Conservation (phyloP, 2,113 vertebrate genomes). For the Nerophis lumbriciformis region DNA sequence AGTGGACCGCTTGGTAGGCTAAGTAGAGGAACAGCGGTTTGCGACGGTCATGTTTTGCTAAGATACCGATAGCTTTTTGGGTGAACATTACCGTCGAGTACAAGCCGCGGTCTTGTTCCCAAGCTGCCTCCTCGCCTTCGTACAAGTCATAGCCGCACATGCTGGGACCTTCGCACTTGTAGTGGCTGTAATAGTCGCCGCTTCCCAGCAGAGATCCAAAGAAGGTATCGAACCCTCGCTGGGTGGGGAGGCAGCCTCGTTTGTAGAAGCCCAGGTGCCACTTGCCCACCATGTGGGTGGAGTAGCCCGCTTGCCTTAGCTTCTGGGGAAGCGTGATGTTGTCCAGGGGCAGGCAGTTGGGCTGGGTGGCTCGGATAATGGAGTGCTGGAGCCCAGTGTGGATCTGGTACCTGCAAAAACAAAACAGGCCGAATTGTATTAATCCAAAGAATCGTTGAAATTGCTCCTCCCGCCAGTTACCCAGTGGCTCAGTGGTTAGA, state of each 20-base stretch:
- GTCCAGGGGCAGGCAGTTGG: conserved; percentile 92
- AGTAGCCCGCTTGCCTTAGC: conserved; percentile 87
- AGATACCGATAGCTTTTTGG: conserved; percentile 81
- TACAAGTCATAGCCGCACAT: conserved; percentile 93
- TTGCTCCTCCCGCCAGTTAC: no score
- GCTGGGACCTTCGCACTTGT: conserved; percentile 89
- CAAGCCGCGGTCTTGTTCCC: conserved; percentile 85
- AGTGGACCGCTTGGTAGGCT: conserved; percentile 94
- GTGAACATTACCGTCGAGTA: conserved; percentile 97
- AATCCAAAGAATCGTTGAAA: neutral
- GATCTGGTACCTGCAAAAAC: conserved; percentile 86
- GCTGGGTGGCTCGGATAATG: conserved; percentile 88
- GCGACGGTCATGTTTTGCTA: conserved; percentile 80
- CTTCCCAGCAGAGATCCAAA: conserved; percentile 93
- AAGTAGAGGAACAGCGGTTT: conserved; percentile 88
- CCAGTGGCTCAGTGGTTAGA: no score
- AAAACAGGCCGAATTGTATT: conserved; percentile 1
- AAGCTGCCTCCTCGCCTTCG: conserved; percentile 88
- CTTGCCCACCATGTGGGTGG: conserved; percentile 97
- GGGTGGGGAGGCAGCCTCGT: conserved; percentile 90
- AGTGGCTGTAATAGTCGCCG: conserved; percentile 94
- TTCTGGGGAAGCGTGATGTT: conserved; percentile 91
- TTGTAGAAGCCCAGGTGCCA: conserved; percentile 97
- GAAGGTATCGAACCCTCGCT: conserved; percentile 91
- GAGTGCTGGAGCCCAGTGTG: conserved; percentile 97